phyloP scores from a whole-genome alignment of 2,113 vertebrate species.

The Phaethornis superciliosus region DNA sequence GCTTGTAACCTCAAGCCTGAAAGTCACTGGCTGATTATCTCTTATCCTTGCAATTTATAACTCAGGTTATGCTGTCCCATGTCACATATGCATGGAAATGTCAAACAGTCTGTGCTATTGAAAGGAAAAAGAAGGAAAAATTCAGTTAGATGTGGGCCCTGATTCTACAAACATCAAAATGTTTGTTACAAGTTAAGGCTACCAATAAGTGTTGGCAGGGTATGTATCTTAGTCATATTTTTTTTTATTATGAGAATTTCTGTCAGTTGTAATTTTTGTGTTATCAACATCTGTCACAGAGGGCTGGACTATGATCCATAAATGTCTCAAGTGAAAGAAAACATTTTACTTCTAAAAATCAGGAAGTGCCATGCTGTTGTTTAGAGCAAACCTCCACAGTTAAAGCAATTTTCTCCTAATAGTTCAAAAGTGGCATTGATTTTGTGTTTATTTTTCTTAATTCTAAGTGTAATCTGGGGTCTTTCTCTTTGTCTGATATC shows the following conservation, averaged over 20 bases:
- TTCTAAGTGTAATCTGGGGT: not conserved
- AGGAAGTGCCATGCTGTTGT: slow-evolving; percentile 2
- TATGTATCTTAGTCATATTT: not conserved
- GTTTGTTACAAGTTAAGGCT: not conserved
- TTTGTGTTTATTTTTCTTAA: not conserved
- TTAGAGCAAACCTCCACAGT: not conserved
- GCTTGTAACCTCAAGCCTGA: not conserved
- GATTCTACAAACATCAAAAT: not conserved
- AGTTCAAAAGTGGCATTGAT: not conserved
- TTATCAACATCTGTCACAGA: slow-evolving; percentile 25
- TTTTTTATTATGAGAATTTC: not conserved
- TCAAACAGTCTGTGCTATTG: not conserved
- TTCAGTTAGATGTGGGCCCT: not conserved
- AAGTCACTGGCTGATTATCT: not conserved
- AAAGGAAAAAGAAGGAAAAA: not conserved
- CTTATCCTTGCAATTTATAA: not conserved
- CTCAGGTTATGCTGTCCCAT: not conserved
- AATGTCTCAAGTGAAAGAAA: slow-evolving; percentile 7
- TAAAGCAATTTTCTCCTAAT: not conserved
- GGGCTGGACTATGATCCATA: not conserved
- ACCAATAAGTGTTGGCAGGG: not conserved
- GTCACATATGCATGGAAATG: not conserved
- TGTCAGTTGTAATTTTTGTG: slow-evolving; percentile 10
- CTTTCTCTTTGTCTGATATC: not conserved
- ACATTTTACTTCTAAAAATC: slow-evolving; percentile 34